A percentile compares a stretch with the other conserved stretches of the same genome.
phyloP scores from a whole-genome alignment of 2,113 vertebrate genomes.

The Uropsilus gracilis region DNA sequence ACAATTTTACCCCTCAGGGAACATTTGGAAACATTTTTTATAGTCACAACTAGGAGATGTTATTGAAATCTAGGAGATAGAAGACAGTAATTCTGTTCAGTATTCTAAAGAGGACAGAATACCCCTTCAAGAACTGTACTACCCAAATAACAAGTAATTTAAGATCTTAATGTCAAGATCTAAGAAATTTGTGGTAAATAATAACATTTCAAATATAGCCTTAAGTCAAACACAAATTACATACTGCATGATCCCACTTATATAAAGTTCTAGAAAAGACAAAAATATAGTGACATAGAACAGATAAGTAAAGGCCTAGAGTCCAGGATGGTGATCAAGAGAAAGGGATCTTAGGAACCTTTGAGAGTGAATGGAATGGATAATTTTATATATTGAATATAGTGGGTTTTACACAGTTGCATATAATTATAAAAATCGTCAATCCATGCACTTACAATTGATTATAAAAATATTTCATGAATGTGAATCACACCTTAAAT shows the following conservation, averaged over 20 bases:
- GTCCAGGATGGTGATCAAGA: background rate
- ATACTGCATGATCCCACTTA: too few species aligned
- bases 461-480: background rate
- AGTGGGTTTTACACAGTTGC: background rate
- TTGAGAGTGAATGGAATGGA: background rate
- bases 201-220: too few species aligned
- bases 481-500: background rate
- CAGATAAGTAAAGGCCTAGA: background rate
- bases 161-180: background rate
- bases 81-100: background rate
- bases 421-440: conserved; percentile 16
- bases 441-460: background rate
- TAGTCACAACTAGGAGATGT: background rate
- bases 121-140: background rate
- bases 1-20: too few species aligned
- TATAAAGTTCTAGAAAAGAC: too few species aligned
- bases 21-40: too few species aligned
- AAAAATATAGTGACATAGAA: background rate
- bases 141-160: background rate
- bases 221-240: background rate
- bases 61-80: background rate
- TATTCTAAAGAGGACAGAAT: background rate
- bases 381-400: background rate
- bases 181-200: background rate
- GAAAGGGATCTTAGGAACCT: background rate